These are phyloP conservation scores for Papilio dardanus DNA, from an alignment of 1,140 invertebrate species.

Conservation along the genomic window DNA sequence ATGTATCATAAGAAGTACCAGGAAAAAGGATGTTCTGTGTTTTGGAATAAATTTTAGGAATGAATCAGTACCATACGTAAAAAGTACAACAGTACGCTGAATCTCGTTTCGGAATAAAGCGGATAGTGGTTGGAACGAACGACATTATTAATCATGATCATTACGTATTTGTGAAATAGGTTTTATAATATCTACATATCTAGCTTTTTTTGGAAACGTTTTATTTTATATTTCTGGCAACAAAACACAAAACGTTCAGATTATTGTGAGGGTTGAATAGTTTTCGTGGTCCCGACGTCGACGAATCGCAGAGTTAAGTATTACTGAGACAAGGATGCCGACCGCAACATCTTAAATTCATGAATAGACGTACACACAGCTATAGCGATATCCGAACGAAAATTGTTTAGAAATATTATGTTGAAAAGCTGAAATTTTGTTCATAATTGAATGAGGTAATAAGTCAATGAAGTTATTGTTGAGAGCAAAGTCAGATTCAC, in stretches of 20 bases:
- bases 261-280: slow-evolving; percentile 39
- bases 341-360: slow-evolving; percentile 72
- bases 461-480: background rate
- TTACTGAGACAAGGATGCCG: slow-evolving; percentile 52
- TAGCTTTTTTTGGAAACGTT: too few species aligned
- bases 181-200: too few species aligned
- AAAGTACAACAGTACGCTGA: too few species aligned
- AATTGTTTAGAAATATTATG: background rate
- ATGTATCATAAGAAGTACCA: too few species aligned
- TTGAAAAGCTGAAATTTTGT: background rate
- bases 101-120: too few species aligned
- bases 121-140: too few species aligned
- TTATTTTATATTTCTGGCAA: too few species aligned
- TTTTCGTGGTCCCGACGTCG: slow-evolving; percentile 46
- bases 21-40: too few species aligned
- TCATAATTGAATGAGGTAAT: background rate
- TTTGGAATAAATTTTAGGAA: too few species aligned
- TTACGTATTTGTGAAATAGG: too few species aligned
- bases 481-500: background rate
- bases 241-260: slow-evolving; percentile 19
- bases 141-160: too few species aligned
- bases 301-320: slow-evolving; percentile 61
- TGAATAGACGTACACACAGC: slow-evolving; percentile 54
- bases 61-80: too few species aligned
- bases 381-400: slow-evolving; percentile 26